Percentiles rank a stretch among this genome's conserved stretches.
Conservation (phyloP, 2,113 vertebrate genomes). For the Pseudopipra pipra region DNA sequence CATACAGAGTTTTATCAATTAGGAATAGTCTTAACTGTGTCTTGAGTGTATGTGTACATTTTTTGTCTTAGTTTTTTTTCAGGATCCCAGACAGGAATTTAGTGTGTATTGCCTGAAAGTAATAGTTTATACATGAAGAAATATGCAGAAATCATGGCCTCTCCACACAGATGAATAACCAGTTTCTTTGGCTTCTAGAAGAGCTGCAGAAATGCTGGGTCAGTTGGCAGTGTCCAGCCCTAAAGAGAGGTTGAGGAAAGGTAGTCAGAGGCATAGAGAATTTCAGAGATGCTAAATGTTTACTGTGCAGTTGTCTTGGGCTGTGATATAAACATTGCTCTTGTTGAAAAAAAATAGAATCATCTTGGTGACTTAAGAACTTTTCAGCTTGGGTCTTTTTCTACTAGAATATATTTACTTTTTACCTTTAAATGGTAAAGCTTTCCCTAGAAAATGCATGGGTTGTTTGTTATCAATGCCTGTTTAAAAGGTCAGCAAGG, state of each 20-base stretch:
- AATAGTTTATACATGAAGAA: not conserved
- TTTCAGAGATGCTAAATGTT: not conserved
- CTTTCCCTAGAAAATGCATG: not conserved
- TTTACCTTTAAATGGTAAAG: not conserved
- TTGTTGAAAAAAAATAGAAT: not conserved
- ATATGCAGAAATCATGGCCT: not conserved
- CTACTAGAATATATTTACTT: not conserved
- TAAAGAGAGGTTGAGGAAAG: not conserved
- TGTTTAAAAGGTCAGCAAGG: not conserved
- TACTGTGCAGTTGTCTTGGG: not conserved
- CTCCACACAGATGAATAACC: not conserved
- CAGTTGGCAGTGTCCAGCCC: not conserved
- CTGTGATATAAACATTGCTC: not conserved
- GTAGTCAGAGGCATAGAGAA: not conserved
- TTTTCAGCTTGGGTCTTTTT: not conserved
- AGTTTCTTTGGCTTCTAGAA: not conserved
- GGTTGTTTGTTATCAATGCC: accelerated
- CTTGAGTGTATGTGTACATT: not conserved
- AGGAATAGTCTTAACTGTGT: not conserved
- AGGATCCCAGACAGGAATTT: not conserved
- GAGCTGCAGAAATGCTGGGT: not conserved
- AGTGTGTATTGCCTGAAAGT: not conserved
- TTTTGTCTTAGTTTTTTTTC: too few species aligned
- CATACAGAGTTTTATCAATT: not conserved
- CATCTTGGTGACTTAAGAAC: not conserved